Evolutionary conservation across 2,113 vertebrate species (phyloP).

Genomic region (Prunella fulvescens): DNA sequence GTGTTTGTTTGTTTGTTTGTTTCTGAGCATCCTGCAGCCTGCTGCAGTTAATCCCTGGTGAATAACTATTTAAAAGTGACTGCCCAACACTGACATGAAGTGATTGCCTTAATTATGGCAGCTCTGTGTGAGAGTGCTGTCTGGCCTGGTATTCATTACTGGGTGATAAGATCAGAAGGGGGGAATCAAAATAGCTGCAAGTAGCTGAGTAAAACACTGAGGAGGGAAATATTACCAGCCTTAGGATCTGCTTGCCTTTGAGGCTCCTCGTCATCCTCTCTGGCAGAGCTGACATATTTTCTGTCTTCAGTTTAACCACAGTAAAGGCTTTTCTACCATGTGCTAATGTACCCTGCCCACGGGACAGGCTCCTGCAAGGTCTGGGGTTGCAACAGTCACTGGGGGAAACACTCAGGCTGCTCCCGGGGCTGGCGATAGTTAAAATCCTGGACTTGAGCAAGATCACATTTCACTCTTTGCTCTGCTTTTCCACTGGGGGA

Average conservation of each 20-base stretch:
- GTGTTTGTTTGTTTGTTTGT: not conserved
- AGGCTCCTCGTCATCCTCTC: not conserved
- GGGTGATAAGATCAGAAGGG: not conserved
- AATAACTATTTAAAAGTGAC: not conserved
- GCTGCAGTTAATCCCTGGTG: not conserved
- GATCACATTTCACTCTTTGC: not conserved
- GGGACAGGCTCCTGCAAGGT: not conserved
- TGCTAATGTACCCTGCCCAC: not conserved
- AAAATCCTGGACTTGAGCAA: not conserved
- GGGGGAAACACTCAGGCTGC: not conserved
- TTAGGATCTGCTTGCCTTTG: not conserved
- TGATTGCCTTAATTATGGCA: not conserved
- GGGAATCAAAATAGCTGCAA: not conserved
- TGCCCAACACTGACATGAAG: not conserved
- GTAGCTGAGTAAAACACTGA: not conserved
- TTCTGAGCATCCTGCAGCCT: not conserved
- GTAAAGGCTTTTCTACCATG: not conserved
- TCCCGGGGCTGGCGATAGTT: rapidly evolving
- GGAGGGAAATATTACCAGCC: not conserved
- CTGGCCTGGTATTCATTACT: not conserved
- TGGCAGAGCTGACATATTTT: not conserved
- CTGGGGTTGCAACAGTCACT: not conserved
- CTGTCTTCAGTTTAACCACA: not conserved
- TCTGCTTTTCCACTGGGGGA: not conserved
- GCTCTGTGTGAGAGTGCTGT: not conserved